Conservation (phyloP, 1,140 invertebrate species). For the Stegodyphus mimosarum region DNA sequence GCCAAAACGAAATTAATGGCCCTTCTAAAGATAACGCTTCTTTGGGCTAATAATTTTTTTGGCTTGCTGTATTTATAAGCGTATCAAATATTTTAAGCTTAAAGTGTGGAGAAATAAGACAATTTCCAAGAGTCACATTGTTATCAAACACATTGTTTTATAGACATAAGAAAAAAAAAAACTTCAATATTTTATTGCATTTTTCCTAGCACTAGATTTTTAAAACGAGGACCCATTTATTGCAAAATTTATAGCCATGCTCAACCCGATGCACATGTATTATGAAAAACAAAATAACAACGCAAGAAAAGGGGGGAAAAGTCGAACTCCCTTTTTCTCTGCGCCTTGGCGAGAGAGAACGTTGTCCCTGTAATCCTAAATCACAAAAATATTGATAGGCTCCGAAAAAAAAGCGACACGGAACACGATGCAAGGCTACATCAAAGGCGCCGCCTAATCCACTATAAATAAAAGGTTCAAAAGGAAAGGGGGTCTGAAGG, state of each 20-base stretch:
- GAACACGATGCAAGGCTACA: slow-evolving; percentile 54
- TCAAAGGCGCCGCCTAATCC: slow-evolving; percentile 61
- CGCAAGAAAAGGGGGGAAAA: slow-evolving; percentile 1
- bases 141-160: too few species aligned
- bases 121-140: too few species aligned
- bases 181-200: too few species aligned
- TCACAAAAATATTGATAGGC: slow-evolving; percentile 61
- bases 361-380: slow-evolving; percentile 43
- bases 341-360: slow-evolving; percentile 25
- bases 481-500: slow-evolving; percentile 31
- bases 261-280: slow-evolving; percentile 37
- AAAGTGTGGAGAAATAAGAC: too few species aligned
- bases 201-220: slow-evolving; percentile 7
- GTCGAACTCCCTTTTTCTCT: slow-evolving; percentile 1
- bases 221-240: slow-evolving; percentile 45
- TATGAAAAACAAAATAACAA: slow-evolving; percentile 25
- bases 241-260: slow-evolving; percentile 30
- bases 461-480: slow-evolving; percentile 62
- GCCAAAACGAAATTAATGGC: too few species aligned
- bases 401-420: slow-evolving; percentile 42
- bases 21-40: too few species aligned
- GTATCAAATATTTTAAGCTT: too few species aligned
- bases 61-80: too few species aligned
- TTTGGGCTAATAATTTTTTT: too few species aligned
- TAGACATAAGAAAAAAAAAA: too few species aligned